Evolutionary conservation across 2,888 invertebrate species (phyloP), one percentile per base, ranked within the genome.

Genomic region (Stratiomys singularior): DNA sequence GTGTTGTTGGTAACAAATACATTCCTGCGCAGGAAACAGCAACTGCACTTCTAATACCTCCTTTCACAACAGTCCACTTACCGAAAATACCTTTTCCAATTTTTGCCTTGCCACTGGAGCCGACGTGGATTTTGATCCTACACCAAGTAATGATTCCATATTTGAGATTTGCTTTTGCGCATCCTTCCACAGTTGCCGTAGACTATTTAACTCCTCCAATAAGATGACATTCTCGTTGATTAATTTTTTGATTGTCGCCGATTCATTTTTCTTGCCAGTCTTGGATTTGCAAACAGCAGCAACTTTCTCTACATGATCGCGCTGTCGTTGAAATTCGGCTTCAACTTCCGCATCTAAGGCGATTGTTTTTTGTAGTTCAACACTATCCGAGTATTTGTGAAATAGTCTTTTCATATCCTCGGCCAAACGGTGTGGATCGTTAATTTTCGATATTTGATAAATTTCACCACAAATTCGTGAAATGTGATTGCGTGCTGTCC

Each of bases 401-500:
- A 83, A 86, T 0, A 88, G 81, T 5, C 82, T 81, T 30, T 81
- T 82, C 0, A 87, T 84, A 0, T 85, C 86, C 78, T 85, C 79
- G 76, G 84, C 84, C 0, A 87, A 80, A 0, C 83, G 82, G 3
- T 83, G 81, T 0, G 94, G 93, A 81, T 96, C 93, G 84, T 95
- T 94, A 60, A 96, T 91, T 80, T 92, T 90, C 5, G 95, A 93
- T 84, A 94, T 92, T 80, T 93, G 90, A 83, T 94, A 93, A 72
- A 97, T 89, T 82, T 97, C 96, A 67, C 92, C 92, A 85, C 94
- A 92, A 80, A 97, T 93, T 82, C 91, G 91, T 81, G 92, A 91
- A 46, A 96, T 85, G 0, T 92, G 89, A 78, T 90, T 90, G 81
- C 92, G 90, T 72, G 91, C 88, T 0, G 89, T 89, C 78, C 91